These are phyloP conservation scores for Pterobdella sp. DNA, from an alignment of 2,888 invertebrate genomes.

Conservation along the genomic window DNA sequence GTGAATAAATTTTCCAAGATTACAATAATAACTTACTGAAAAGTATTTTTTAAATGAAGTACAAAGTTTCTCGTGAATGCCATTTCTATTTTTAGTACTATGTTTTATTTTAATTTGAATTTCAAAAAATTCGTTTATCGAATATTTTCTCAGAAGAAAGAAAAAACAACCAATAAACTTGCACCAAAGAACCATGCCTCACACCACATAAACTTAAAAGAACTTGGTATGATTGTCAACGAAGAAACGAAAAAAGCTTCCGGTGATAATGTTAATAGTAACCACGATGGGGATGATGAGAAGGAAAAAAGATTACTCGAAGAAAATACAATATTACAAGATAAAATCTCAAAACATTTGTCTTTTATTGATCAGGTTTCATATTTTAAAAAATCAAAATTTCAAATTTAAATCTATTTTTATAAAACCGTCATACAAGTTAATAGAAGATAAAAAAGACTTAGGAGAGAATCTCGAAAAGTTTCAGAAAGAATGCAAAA, in stretches of 20 bases:
- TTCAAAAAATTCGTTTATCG: no score
- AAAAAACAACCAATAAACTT: background rate
- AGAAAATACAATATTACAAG: slow-evolving; percentile 51
- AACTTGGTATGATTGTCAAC: no score
- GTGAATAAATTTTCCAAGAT: no score
- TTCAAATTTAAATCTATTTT: background rate
- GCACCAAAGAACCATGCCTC: no score
- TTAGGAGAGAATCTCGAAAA: slow-evolving; percentile 50
- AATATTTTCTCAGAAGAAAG: background rate
- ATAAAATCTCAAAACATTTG: slow-evolving; percentile 50
- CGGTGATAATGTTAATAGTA: slow-evolving; percentile 23
- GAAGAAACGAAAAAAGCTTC: background rate
- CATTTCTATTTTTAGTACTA: no score
- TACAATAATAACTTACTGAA: no score
- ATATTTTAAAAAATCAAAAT: background rate
- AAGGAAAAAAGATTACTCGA: slow-evolving; percentile 48
- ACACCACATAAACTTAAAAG: no score
- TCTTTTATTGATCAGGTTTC: slow-evolving; percentile 52
- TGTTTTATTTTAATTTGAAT: no score
- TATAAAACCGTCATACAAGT: no score
- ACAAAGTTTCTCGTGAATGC: no score
- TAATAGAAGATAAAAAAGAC: slow-evolving; percentile 51
- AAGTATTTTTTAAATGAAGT: no score
- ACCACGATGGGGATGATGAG: slow-evolving; percentile 37
- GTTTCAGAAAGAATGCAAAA: slow-evolving; percentile 50